Conservation (phyloP, 2,797 vertebrate species). For the Eutrigla gurnardus region DNA sequence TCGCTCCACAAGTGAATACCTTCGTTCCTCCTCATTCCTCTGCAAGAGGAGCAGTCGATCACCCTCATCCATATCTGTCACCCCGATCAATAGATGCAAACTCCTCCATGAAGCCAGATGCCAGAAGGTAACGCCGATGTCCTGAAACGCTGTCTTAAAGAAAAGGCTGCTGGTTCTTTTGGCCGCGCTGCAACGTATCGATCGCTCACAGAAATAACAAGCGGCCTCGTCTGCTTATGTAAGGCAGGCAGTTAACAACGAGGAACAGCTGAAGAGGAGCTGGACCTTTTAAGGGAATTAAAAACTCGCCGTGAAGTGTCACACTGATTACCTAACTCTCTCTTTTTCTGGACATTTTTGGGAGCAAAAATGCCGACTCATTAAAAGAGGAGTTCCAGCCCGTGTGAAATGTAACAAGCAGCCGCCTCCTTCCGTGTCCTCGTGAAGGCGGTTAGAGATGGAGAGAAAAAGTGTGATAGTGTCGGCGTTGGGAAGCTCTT, state of each 20-base stretch:
- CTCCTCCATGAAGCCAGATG: slow-evolving; percentile 1
- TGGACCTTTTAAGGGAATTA: slow-evolving; percentile 30
- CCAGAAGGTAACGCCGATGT: slow-evolving; percentile 24
- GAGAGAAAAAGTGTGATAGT: slow-evolving; percentile 23
- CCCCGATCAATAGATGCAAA: slow-evolving; percentile 50
- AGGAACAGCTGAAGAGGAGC: slow-evolving; percentile 29
- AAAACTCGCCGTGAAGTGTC: slow-evolving; percentile 22
- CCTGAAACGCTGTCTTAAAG: slow-evolving; percentile 21
- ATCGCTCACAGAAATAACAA: slow-evolving; percentile 61
- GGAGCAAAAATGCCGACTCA: slow-evolving; percentile 11
- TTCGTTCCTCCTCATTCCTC: slow-evolving; percentile 18
- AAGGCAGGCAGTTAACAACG: slow-evolving; percentile 40
- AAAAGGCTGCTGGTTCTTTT: slow-evolving; percentile 32
- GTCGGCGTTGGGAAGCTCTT: background rate
- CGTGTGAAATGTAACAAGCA: slow-evolving; percentile 12
- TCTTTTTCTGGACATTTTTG: slow-evolving; percentile 31
- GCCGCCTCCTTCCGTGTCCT: slow-evolving; percentile 24
- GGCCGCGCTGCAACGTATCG: slow-evolving; percentile 45
- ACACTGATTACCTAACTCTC: slow-evolving; percentile 6
- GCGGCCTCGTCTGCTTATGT: slow-evolving; percentile 42
- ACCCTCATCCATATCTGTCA: slow-evolving; percentile 43
- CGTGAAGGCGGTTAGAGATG: slow-evolving; percentile 56
- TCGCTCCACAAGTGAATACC: slow-evolving; percentile 10
- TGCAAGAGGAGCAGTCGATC: slow-evolving; percentile 32
- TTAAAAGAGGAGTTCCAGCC: slow-evolving; percentile 4